Conservation (phyloP, 1,140 invertebrate species). For the Tetramorium parvispinum region DNA sequence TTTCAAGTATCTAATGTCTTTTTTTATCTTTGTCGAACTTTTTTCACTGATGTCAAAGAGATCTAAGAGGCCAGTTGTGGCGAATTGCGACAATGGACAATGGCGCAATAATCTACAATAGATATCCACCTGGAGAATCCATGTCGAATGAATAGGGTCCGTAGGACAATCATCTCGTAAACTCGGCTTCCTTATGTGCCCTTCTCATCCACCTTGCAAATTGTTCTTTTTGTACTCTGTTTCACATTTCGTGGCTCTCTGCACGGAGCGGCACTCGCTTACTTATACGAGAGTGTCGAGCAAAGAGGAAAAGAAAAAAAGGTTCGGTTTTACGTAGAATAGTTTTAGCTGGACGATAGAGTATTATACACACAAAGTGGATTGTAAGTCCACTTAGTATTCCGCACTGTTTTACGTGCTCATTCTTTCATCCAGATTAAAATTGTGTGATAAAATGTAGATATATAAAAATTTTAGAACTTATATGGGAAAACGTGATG, state of each 20-base stretch:
- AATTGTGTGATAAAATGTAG: neutral
- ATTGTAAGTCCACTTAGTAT: neutral
- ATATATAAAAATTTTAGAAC: neutral
- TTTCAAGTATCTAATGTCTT: neutral
- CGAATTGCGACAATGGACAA: slow-evolving; percentile 78
- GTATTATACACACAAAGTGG: slow-evolving; percentile 1
- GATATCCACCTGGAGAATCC: slow-evolving; percentile 78
- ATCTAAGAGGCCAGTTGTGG: slow-evolving; percentile 54
- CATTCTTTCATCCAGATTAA: neutral
- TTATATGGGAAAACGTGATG: neutral
- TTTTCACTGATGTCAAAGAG: slow-evolving; percentile 54
- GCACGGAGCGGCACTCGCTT: slow-evolving; percentile 58
- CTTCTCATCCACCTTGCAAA: slow-evolving; percentile 44
- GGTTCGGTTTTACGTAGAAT: slow-evolving; percentile 11
- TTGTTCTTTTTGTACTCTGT: slow-evolving; percentile 63
- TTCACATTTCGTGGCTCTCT: slow-evolving; percentile 67
- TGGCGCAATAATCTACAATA: slow-evolving; percentile 81
- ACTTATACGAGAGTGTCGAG: slow-evolving; percentile 63
- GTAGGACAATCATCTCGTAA: slow-evolving; percentile 81
- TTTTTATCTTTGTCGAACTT: slow-evolving; percentile 21
- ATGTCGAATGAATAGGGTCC: slow-evolving; percentile 77
- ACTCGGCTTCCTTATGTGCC: slow-evolving; percentile 74
- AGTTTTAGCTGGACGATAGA: slow-evolving; percentile 32
- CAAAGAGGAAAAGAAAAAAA: slow-evolving; percentile 44
- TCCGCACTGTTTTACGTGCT: neutral